phyloP scores from a whole-genome alignment of 2,797 vertebrate species.

The Molossus alvarezi region DNA sequence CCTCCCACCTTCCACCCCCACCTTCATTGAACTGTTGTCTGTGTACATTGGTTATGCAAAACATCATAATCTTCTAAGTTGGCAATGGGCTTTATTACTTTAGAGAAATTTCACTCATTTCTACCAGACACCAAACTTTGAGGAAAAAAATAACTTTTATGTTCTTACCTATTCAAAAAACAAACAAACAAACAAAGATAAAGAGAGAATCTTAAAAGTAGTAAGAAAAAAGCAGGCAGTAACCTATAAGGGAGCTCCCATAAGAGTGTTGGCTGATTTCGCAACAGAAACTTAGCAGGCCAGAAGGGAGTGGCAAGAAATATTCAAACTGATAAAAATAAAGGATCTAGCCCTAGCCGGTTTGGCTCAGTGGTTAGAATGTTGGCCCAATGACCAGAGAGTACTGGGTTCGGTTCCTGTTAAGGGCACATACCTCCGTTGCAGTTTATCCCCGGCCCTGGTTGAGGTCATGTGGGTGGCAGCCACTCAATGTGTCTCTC shows the following conservation, averaged over 20 bases:
- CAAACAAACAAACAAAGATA: neutral
- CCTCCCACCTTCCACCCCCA: no score
- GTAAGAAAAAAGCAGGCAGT: neutral
- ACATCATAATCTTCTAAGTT: neutral
- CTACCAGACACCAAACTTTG: slow-evolving; percentile 17
- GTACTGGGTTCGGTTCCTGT: no score
- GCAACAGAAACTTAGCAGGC: neutral
- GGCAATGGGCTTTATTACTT: neutral
- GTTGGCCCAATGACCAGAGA: no score
- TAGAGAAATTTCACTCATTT: slow-evolving; percentile 47
- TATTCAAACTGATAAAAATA: neutral
- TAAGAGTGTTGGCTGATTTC: neutral
- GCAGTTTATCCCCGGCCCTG: no score
- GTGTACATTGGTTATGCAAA: neutral
- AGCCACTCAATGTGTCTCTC: no score
- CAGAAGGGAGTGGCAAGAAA: neutral
- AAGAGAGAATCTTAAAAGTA: neutral
- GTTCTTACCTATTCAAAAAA: neutral
- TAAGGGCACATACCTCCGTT: no score
- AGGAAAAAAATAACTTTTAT: neutral
- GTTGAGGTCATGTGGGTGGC: no score
- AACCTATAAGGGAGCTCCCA: neutral
- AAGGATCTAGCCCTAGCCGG: no score
- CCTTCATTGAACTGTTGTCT: no score
- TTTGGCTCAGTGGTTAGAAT: no score